These are phyloP conservation scores for Parazoanthus atlanticus DNA, from an alignment of 92 coral and sea anemone genomes.

Conservation along the genomic window DNA sequence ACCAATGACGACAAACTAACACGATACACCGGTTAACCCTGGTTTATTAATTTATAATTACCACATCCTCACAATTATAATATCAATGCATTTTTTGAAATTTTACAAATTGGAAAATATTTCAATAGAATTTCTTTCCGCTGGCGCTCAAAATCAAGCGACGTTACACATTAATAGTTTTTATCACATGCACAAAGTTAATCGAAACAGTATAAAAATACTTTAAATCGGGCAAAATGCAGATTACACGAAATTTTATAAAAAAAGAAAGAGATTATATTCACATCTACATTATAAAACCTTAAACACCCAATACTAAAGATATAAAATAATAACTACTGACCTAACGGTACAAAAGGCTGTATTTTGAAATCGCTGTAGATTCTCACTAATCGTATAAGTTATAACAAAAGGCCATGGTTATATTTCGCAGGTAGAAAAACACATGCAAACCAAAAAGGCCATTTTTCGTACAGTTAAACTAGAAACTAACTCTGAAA, in stretches of 20 bases:
- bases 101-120: constrained; percentile 42
- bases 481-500: neutral
- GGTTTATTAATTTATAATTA: constrained; percentile 38
- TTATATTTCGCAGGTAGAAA: neutral
- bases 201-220: constrained; percentile 1
- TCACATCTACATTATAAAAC: constrained; percentile 43
- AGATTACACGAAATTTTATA: constrained; percentile 17
- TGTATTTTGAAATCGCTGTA: neutral
- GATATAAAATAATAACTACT: constrained; percentile 4
- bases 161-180: neutral
- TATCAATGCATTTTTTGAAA: constrained; percentile 35
- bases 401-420: neutral
- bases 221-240: constrained; percentile 7
- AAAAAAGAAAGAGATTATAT: constrained; percentile 32
- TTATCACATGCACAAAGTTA: constrained; percentile 37
- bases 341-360: neutral
- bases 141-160: constrained; percentile 16
- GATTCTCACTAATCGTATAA: constrained; percentile 3
- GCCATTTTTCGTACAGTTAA: neutral
- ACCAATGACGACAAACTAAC: neutral
- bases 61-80: constrained; percentile 33
- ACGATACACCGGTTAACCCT: constrained; percentile 28
- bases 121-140: constrained; percentile 18
- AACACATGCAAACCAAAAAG: constrained; percentile 28
- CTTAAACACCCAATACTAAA: constrained; percentile 14